These are phyloP conservation scores for Lasioglossum lativentre DNA, from an alignment of 2,888 invertebrate genomes.

Conservation along the genomic window DNA sequence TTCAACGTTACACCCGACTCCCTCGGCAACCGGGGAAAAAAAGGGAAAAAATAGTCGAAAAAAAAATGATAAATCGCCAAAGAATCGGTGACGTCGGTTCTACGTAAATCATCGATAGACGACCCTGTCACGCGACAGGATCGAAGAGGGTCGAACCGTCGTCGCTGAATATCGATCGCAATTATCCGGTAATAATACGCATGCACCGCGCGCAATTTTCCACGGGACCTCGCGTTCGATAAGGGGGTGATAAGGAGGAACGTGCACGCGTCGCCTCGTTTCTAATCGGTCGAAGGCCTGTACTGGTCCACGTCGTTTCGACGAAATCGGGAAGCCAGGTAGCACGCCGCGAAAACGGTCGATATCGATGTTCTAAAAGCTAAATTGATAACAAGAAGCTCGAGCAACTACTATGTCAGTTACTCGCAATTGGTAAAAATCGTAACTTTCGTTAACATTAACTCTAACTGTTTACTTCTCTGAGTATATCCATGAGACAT, in stretches of 20 bases:
- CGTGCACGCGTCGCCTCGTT: conserved; percentile 20
- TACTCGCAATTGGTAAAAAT: too few species aligned
- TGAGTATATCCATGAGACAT: too few species aligned
- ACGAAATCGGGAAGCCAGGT: conserved; percentile 63
- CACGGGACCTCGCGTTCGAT: conserved; percentile 21
- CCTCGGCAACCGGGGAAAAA: not conserved
- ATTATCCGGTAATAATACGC: conserved; percentile 44
- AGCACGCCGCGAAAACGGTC: conserved; percentile 49
- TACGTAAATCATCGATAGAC: conserved; percentile 1
- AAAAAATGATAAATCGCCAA: conserved; percentile 36
- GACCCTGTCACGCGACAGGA: not conserved
- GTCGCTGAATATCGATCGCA: conserved; percentile 50
- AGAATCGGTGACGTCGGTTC: conserved; percentile 5
- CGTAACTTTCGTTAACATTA: too few species aligned
- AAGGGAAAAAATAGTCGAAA: not conserved
- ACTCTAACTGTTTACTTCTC: too few species aligned
- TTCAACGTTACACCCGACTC: not conserved
- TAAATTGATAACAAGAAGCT: not conserved
- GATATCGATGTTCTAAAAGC: conserved; percentile 30
- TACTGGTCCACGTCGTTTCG: conserved; percentile 52
- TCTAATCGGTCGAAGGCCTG: conserved; percentile 51
- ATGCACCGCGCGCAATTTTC: conserved; percentile 20
- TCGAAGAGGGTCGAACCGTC: not conserved
- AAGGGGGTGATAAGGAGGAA: conserved; percentile 34
- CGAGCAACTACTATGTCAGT: too few species aligned